Evolutionary conservation across 2,113 vertebrate genomes (phyloP), one percentile per base, ranked within the genome.

Genomic region (Kobus ellipsiprymnus): DNA sequence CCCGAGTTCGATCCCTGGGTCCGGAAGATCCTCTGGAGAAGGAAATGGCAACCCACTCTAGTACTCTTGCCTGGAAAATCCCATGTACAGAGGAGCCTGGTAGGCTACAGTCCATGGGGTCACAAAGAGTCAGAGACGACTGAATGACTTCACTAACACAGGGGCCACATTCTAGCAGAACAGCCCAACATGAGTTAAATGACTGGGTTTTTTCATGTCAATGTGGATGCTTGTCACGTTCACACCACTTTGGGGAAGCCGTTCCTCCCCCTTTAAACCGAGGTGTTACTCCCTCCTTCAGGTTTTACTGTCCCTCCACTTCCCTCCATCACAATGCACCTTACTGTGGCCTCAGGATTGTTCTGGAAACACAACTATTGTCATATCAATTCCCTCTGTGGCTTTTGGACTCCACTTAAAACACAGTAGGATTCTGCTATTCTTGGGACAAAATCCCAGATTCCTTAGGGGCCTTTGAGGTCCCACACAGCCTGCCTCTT

Each of bases 141-240:
- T 62, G 13, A 62, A 5, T 2, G 2, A 15, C 60, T 62, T 62
- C 60, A 7, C 60, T 62, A 30, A 62, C 13, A 15, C 14, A 46
- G 8, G 50, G 21, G 33, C n/a, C 60, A 17, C 13, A 12, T 36
- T 71, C 8, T 7, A 33, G 71, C 82, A 50, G 6, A 48, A 2
- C 48, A 82, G 48, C 30, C 6, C 10, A 14, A 82, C 6, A 13
- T 25, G 50, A 15, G 33, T 67, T 8, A 6, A 48, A 19, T 7
- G 40, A 67, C 59, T 46, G 30, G 29, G 8, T 3, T 27, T 11
- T 1, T 0, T n/a, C 59, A 27, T 4, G 44, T 50, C 6, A 19
- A 7, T 0, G 1, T 8, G 14, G 46, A 7, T 36, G 21, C 4
- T 29, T 21, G 1, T 3, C 30, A 2, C 7, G 4, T 10, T 36